These are phyloP conservation scores for Siderastrea siderea DNA, from an alignment of 92 coral and sea anemone species.

Conservation along the genomic window DNA sequence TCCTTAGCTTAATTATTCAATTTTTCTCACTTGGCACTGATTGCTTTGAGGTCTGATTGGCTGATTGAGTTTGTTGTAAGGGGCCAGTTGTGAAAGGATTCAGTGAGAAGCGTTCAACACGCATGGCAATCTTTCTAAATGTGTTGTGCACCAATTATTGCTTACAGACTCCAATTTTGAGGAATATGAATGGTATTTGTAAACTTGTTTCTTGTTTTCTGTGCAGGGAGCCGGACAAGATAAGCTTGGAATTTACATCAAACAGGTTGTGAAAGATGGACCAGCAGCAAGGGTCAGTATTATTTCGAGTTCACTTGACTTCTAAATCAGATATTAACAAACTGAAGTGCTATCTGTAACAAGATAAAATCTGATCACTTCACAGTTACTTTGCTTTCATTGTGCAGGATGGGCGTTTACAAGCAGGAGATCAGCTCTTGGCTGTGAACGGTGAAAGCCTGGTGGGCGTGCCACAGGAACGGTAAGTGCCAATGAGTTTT, in stretches of 20 bases:
- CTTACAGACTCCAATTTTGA: no score
- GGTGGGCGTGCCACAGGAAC: slow-evolving; percentile 94
- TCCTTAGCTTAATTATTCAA: no score
- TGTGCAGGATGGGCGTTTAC: slow-evolving; percentile 92
- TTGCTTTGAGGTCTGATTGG: no score
- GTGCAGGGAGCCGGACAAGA: slow-evolving; percentile 92
- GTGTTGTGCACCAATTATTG: neutral
- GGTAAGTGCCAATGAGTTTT: slow-evolving; percentile 56
- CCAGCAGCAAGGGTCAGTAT: slow-evolving; percentile 88
- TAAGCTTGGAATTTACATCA: slow-evolving; percentile 94
- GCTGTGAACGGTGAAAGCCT: slow-evolving; percentile 95
- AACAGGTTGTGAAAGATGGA: slow-evolving; percentile 95
- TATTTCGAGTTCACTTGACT: neutral
- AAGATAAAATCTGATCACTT: neutral
- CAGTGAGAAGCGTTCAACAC: neutral
- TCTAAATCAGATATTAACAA: neutral
- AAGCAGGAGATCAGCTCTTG: slow-evolving; percentile 95
- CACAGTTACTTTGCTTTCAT: neutral
- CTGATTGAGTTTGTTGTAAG: no score
- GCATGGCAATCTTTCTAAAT: neutral
- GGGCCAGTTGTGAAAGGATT: no score
- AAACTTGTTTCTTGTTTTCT: neutral
- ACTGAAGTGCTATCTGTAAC: neutral
- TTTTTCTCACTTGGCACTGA: no score
- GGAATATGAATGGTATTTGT: no score